Conservation (phyloP, 2,888 invertebrate species). For the Abrostola triplasia region DNA sequence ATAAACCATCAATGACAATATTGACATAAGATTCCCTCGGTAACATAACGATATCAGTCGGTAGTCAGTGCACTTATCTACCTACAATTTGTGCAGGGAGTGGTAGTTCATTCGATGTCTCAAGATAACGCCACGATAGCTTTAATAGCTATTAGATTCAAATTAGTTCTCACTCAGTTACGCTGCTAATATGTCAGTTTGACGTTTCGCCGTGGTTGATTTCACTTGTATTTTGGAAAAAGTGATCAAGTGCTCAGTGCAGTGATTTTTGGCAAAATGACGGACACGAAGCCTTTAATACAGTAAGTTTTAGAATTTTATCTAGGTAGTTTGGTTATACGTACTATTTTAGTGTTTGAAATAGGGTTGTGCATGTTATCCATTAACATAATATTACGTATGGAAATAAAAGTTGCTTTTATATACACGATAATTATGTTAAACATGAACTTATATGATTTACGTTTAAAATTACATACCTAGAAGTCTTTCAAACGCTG, state of each 20-base stretch:
- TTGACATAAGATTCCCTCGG: slow-evolving; percentile 32
- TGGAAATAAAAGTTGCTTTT: too few relatives aligned
- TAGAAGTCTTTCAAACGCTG: too few relatives aligned
- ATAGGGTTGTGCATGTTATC: too few relatives aligned
- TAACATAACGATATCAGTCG: slow-evolving; percentile 34
- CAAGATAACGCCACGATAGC: slow-evolving; percentile 52
- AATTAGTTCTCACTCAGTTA: slow-evolving; percentile 59
- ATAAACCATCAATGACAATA: slow-evolving; percentile 26
- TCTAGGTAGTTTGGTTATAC: not conserved
- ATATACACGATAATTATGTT: too few relatives aligned
- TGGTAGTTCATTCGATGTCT: slow-evolving; percentile 43
- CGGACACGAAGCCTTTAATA: slow-evolving; percentile 72
- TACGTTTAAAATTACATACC: too few relatives aligned
- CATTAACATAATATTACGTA: too few relatives aligned
- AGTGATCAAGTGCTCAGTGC: slow-evolving; percentile 44
- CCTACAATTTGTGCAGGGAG: slow-evolving; percentile 51
- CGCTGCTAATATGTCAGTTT: slow-evolving; percentile 46
- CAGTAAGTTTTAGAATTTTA: slow-evolving; percentile 69
- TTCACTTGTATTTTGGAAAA: slow-evolving; percentile 15
- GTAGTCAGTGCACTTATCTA: slow-evolving; percentile 53
- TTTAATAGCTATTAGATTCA: slow-evolving; percentile 59
- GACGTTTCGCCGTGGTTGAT: slow-evolving; percentile 19
- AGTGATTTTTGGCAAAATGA: slow-evolving; percentile 60
- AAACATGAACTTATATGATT: too few relatives aligned
- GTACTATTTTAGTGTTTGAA: not conserved